Base-by-base conservation (phyloP, 2,797 vertebrate species). In the Mormyrops attenuatus region DNA sequence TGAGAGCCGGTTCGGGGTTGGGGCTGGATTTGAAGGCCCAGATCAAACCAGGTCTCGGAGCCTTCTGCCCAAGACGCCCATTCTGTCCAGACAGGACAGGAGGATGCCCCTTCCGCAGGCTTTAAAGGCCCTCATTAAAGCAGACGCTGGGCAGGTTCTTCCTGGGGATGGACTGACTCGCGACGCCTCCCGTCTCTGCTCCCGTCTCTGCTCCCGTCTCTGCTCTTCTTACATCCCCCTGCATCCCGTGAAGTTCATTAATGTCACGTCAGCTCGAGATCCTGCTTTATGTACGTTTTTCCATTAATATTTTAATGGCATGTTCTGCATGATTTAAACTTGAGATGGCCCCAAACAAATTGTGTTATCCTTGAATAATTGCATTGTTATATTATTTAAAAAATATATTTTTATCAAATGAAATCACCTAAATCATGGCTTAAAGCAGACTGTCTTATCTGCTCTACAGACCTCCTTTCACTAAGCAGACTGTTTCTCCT, bases 301-400 rank as follows among this genome's bases (percentile, higher is more conserved):
- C 87, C 57, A 88, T 90, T 92, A 87, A 87, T 88, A 89, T 92
- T 92, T 89, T 90, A 89, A 91, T 89, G 38, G 87, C 50, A 90
- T 88, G 52, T 91, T 92, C 87, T 86, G 88, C 88, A 89, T 88
- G 87, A 88, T 53, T 90, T 85, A 69, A 89, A 85, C 22, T 69
- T 47, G 82, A 90, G 88, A 91, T 91, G 89, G 90, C 49, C 87
- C 82, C 49, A 88, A 89, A 88, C 85, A 91, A 91, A 91, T 90
- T 60, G 6, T 49, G 90, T 73, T 60, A 90, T 85, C 88, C 57
- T 55, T 88, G 85, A 50, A 88, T 91, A 91, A 90, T 90, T 90
- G 63, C 30, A 69, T 66, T 93, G 49, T 88, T 34, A 17, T 52
- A 47, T 34, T 55, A 53, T 53, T 44, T 53, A 53, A 53, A 52